These are phyloP conservation scores for Metopia argyrocephala DNA, from an alignment of 2,888 invertebrate genomes.

Conservation along the genomic window DNA sequence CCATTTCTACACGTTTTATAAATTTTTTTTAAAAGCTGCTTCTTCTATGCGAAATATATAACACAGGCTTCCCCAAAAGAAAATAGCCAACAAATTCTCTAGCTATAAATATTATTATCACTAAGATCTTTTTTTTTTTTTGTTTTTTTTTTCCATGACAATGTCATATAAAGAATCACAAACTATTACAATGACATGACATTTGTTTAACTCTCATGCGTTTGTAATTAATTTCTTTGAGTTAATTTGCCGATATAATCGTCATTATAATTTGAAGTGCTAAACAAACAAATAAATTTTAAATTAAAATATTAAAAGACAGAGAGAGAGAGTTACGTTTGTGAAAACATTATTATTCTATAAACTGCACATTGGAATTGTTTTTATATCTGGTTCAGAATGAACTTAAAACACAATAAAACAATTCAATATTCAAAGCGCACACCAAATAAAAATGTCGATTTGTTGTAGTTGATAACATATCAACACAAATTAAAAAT, in stretches of 20 bases:
- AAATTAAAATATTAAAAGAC: not conserved
- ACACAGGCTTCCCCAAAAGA: constrained; percentile 26
- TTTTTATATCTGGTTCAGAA: not conserved
- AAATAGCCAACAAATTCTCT: not conserved
- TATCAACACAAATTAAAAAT: constrained; percentile 5
- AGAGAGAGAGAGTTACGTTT: not conserved
- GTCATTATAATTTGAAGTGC: not conserved
- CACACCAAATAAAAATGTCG: not conserved
- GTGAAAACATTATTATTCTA: no score
- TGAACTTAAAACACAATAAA: not conserved
- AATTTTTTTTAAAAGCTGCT: no score
- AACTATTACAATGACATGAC: constrained; percentile 22
- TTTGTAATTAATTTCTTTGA: not conserved
- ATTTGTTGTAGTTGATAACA: not conserved
- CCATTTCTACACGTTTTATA: no score
- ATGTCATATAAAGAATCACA: constrained; percentile 9
- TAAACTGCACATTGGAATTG: not conserved
- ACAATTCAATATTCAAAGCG: constrained; percentile 21
- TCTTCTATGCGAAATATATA: not conserved
- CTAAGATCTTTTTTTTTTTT: not conserved
- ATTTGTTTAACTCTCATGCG: constrained; percentile 12
- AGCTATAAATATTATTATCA: not conserved
- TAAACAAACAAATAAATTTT: constrained; percentile 4
- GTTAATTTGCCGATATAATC: constrained; percentile 16
- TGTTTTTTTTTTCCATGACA: constrained; percentile 23